These are phyloP conservation scores for Homarus gammarus DNA, from an alignment of 2,888 invertebrate genomes.

Conservation along the genomic window DNA sequence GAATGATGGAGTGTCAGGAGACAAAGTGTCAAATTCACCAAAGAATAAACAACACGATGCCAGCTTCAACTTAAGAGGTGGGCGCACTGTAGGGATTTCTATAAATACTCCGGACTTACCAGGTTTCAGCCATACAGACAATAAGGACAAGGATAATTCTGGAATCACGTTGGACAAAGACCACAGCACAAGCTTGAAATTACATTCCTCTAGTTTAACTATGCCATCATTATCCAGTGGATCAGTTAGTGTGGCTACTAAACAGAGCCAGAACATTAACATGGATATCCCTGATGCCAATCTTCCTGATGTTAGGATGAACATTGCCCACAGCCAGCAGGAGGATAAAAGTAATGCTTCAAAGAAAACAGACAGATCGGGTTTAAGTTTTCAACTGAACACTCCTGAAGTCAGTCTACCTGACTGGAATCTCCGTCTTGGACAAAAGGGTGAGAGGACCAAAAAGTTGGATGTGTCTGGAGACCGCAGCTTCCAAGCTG, in stretches of 20 bases:
- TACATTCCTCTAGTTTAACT: conserved; percentile 1
- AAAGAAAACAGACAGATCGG: conserved; percentile 28
- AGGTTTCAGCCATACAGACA: background rate
- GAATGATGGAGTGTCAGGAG: background rate
- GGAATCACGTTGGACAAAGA: background rate
- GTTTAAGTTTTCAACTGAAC: conserved; percentile 25
- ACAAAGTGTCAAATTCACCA: background rate
- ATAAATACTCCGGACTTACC: background rate
- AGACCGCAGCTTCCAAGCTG: background rate
- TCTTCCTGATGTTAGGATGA: background rate
- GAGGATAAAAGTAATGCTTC: background rate
- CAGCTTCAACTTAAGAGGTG: background rate
- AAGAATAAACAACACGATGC: background rate
- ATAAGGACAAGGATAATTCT: background rate
- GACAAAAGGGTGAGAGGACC: conserved; percentile 13
- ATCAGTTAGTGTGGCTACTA: conserved; percentile 1
- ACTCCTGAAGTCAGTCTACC: conserved; percentile 40
- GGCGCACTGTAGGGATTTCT: conserved; percentile 11
- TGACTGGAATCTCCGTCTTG: conserved; percentile 12
- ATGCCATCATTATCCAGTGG: background rate
- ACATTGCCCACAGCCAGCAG: background rate
- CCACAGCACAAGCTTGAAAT: background rate
- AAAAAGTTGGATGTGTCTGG: conserved; percentile 1
- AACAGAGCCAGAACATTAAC: background rate
- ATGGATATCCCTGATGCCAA: background rate